Evolutionary conservation across 2,888 invertebrate species (phyloP), one percentile per base, ranked within the genome.

Genomic region (Drosophila multiciliata): DNA sequence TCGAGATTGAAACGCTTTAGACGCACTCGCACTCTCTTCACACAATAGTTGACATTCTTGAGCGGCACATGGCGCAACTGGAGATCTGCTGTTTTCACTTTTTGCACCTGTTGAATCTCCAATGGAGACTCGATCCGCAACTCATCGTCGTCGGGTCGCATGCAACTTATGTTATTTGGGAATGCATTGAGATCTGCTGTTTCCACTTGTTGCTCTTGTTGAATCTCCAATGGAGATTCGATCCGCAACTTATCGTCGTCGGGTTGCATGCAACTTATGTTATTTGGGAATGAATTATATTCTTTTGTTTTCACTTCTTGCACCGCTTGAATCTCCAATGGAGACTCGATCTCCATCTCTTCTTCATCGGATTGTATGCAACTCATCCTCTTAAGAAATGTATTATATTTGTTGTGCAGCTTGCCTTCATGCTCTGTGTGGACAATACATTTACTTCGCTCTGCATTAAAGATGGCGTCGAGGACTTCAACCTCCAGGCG

Each of bases 401-500:
- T 62, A 0, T 82, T 59, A n/a, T 73, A 84, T 11, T 91, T 84
- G 1, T 35, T 49, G 2, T 81, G 53, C 0, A 85, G 29, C 29
- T 29, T 29, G 29, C 6, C 5, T 29, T 29, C 29, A 29, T 29
- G 29, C 75, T 6, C 35, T 35, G 11, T 52, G 1, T 35, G 11
- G 3, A 40, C 1, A 35, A 20, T 15, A 2, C 50, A 40, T 1
- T 12, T 2, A 7, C 66, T 67, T 4, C 75, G 64, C 67, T 91
- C 91, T 1, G 75, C 33, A 1, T 32, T 63, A 1, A 91, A 62
- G 49, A 91, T 75, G 12, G 83, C 42, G 32, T 89, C 75, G 40
- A 91, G 61, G 1, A 91, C 63, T 23, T 91, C 92, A 11, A 73
- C 80, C 68, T 91, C 91, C 26, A 91, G 52, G 0, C 69, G 73